Percentiles rank a stretch among this genome's conserved stretches.
These are phyloP conservation scores for Drosophila biarmipes DNA, from an alignment of 1,140 invertebrate genomes.

Conservation along the genomic window DNA sequence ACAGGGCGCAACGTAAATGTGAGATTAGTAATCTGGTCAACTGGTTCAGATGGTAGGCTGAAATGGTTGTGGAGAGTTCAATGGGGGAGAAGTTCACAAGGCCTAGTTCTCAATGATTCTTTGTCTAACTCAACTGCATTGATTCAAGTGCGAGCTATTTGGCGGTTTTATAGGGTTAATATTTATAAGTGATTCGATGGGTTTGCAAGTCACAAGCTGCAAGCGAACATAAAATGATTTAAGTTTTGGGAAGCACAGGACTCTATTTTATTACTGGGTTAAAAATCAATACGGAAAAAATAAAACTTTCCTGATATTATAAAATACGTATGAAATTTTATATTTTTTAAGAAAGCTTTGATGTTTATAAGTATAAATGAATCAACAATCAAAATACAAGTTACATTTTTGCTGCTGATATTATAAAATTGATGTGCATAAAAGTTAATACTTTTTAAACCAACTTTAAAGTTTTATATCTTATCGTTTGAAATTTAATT, in stretches of 20 bases:
- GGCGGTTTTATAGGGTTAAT: constrained; percentile 33
- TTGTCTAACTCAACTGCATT: background rate
- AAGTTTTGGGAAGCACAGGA: background rate
- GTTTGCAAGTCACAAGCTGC: constrained; percentile 47
- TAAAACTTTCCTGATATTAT: background rate
- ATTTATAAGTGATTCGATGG: constrained; percentile 26
- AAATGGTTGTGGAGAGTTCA: constrained; percentile 18
- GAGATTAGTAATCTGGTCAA: constrained; percentile 74
- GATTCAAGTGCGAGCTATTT: constrained; percentile 3
- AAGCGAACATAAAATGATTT: constrained; percentile 13
- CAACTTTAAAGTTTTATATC: too few relatives aligned
- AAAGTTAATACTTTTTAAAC: too few relatives aligned
- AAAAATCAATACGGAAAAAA: background rate
- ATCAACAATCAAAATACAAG: too few relatives aligned
- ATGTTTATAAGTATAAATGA: too few relatives aligned
- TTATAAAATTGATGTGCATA: too few relatives aligned
- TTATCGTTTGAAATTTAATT: too few relatives aligned
- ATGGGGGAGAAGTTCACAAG: constrained; percentile 15
- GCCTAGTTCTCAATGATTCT: constrained; percentile 9
- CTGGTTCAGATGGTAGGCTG: constrained; percentile 45
- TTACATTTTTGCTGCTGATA: background rate
- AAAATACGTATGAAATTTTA: background rate
- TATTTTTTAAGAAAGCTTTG: background rate
- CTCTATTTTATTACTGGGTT: background rate
- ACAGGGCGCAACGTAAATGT: constrained; percentile 66